Evolutionary conservation across 2,113 vertebrate species (phyloP).

Genomic region (Chlamydotis undulata): DNA sequence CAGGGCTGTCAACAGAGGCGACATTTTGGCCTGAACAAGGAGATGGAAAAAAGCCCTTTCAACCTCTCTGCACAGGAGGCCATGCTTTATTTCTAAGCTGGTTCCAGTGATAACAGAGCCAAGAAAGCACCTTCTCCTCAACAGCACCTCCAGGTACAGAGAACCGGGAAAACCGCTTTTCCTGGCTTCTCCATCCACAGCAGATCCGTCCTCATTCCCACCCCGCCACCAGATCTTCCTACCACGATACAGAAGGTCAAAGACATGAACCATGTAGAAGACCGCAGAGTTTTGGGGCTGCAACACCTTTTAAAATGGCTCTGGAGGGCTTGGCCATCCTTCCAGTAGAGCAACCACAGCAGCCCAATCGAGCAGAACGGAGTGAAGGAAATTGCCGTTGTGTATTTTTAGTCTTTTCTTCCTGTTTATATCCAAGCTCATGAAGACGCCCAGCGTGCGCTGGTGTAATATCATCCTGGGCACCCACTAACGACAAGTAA

Average conservation of each 20-base stretch:
- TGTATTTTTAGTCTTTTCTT: not conserved
- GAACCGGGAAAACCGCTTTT: not conserved
- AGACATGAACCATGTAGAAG: rapidly evolving
- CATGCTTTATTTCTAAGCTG: not conserved
- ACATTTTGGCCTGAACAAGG: not conserved
- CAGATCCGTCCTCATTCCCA: not conserved
- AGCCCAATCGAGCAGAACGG: not conserved
- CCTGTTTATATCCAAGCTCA: not conserved
- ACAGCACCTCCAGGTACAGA: not conserved
- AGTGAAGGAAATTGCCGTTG: not conserved
- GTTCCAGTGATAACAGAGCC: not conserved
- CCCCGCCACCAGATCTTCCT: not conserved
- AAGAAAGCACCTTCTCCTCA: not conserved
- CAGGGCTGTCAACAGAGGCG: not conserved
- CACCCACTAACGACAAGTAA: not conserved
- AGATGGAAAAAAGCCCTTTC: not conserved
- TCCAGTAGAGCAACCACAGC: not conserved
- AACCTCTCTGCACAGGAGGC: not conserved
- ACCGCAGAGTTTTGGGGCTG: not conserved
- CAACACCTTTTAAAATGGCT: not conserved
- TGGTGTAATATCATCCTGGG: not conserved
- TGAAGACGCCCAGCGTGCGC: not conserved
- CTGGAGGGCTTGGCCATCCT: not conserved
- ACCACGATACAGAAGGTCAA: not conserved
- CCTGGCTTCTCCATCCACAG: not conserved